Percentiles rank a stretch among this genome's conserved stretches.
Evolutionary conservation across 2,797 vertebrate genomes (phyloP).

Genomic region (Neosilurus hyrtlii): DNA sequence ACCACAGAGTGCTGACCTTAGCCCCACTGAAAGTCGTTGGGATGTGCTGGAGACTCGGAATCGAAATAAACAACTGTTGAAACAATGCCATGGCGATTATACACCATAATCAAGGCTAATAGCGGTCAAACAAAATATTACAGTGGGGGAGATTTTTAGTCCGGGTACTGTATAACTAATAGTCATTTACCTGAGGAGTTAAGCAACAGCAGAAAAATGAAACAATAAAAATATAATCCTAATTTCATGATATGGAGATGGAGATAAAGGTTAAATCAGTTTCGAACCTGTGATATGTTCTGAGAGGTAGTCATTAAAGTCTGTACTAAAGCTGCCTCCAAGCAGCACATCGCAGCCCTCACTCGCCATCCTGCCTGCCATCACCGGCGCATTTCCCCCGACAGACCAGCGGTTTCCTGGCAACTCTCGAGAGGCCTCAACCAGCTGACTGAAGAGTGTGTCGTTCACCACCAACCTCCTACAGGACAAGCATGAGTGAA

Average conservation of each 20-base stretch:
- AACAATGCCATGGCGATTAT: too few relatives aligned
- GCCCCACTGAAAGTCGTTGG: too few relatives aligned
- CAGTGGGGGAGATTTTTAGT: too few relatives aligned
- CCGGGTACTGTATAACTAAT: neutral
- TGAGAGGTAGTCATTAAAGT: conserved; percentile 76
- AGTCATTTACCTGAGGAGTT: neutral
- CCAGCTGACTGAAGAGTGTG: conserved; percentile 77
- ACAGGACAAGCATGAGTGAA: conserved; percentile 16
- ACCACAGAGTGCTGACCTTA: too few relatives aligned
- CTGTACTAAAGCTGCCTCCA: conserved; percentile 78
- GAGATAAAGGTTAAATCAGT: neutral
- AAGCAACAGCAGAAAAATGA: neutral
- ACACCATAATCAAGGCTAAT: too few relatives aligned
- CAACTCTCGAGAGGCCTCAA: conserved; percentile 76
- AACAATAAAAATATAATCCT: neutral
- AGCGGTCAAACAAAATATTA: too few relatives aligned
- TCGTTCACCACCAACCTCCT: conserved; percentile 80
- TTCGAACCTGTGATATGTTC: conserved; percentile 75
- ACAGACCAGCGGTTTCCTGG: conserved; percentile 81
- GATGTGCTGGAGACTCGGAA: too few relatives aligned
- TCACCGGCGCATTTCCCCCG: conserved; percentile 81
- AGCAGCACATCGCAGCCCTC: conserved; percentile 82
- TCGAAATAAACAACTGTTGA: too few relatives aligned
- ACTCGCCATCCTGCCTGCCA: conserved; percentile 79
- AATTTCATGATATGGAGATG: neutral